Conservation (phyloP, 2,888 invertebrate genomes). For the Ophion ellenae region DNA sequence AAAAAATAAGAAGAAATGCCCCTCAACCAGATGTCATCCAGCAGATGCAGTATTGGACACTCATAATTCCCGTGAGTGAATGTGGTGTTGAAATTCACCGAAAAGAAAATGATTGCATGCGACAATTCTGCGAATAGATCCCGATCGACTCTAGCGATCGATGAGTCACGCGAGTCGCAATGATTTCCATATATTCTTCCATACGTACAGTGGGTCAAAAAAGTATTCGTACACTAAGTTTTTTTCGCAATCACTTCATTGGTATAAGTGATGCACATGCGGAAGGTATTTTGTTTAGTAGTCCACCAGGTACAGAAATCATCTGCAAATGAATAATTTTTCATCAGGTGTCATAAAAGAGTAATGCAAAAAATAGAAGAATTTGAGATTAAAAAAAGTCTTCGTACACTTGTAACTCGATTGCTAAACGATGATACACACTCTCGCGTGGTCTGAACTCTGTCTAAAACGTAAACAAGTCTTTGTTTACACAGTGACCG, state of each 20-base stretch:
- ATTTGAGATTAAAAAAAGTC: no score
- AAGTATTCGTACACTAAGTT: constrained; percentile 24
- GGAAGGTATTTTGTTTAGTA: no score
- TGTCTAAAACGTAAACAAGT: no score
- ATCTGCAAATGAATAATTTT: no score
- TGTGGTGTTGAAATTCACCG: constrained; percentile 33
- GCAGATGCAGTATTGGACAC: constrained; percentile 27
- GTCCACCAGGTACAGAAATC: no score
- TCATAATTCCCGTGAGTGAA: constrained; percentile 36
- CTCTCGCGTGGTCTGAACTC: no score
- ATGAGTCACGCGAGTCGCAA: constrained; percentile 35
- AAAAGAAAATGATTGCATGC: constrained; percentile 35
- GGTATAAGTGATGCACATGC: neutral
- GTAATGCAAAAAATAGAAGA: no score
- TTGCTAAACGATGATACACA: no score
- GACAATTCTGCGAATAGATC: constrained; percentile 24
- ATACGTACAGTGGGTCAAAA: neutral
- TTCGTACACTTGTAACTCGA: no score
- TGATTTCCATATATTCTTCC: constrained; percentile 1
- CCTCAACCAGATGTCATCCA: constrained; percentile 33
- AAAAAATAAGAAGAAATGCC: constrained; percentile 12
- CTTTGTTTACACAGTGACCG: no score
- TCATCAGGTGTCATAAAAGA: no score
- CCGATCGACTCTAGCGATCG: constrained; percentile 12
- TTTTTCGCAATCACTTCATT: neutral